Conservation (phyloP, 2,113 vertebrate genomes). For the Taxidea taxus region DNA sequence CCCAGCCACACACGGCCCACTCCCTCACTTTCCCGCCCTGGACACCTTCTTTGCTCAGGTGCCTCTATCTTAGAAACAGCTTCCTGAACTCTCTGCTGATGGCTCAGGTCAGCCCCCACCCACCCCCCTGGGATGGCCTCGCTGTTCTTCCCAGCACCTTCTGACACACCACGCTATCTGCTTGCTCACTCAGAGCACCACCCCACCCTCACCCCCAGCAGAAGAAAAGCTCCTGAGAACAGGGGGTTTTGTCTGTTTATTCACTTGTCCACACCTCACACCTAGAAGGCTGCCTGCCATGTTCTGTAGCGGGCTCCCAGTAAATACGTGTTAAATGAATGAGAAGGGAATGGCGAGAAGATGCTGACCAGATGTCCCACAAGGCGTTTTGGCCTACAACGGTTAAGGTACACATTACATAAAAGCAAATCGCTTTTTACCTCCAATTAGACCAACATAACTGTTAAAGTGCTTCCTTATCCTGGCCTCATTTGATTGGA, state of each 20-base stretch:
- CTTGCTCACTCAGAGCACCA: background rate
- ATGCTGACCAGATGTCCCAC: background rate
- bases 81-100: background rate
- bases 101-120: too few relatives aligned
- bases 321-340: background rate
- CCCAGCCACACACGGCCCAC: accelerated
- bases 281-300: background rate
- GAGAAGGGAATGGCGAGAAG: background rate
- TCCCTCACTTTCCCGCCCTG: background rate
- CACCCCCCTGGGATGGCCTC: background rate
- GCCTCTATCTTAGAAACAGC: background rate
- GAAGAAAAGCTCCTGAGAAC: background rate
- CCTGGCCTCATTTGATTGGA: background rate
- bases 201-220: background rate
- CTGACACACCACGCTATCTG: accelerated
- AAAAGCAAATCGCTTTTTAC: background rate
- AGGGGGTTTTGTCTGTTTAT: background rate
- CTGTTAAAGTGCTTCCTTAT: background rate
- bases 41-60: background rate
- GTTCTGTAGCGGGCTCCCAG: background rate
- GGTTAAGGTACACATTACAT: background rate
- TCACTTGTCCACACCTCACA: background rate
- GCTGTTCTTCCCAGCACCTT: background rate
- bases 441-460: background rate
- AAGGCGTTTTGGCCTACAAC: background rate